Evolutionary conservation across 2,113 vertebrate species (phyloP).

Genomic region (Psittacara wagleri): DNA sequence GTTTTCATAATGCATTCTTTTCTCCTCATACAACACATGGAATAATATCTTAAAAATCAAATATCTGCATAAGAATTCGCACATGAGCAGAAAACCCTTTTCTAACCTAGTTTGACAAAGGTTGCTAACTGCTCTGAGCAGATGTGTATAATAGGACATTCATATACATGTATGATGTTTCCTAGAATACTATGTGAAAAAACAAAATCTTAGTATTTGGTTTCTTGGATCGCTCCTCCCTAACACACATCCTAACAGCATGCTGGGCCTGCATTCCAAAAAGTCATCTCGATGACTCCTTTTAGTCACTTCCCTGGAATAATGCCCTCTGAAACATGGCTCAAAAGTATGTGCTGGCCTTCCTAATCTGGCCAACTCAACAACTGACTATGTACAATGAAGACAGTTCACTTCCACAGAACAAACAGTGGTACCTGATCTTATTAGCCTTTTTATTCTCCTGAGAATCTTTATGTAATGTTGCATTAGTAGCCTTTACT

Average conservation of each 20-base stretch:
- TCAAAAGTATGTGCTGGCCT: accelerated
- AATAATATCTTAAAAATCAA: background rate
- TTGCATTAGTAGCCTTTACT: constrained; percentile 58
- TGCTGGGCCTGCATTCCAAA: background rate
- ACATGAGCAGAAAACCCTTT: background rate
- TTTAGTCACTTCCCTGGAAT: background rate
- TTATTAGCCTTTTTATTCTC: constrained; percentile 2
- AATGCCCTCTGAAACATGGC: accelerated
- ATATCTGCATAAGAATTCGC: background rate
- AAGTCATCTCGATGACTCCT: background rate
- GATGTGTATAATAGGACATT: accelerated
- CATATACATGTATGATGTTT: background rate
- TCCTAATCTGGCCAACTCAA: background rate
- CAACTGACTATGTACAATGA: background rate
- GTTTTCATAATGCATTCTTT: background rate
- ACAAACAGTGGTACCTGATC: constrained; percentile 18
- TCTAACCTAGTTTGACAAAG: background rate
- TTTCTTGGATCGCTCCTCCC: background rate
- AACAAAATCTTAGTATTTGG: background rate
- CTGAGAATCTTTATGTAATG: constrained; percentile 60
- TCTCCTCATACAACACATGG: background rate
- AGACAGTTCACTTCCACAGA: constrained; percentile 9
- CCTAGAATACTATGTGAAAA: background rate
- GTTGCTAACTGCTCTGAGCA: background rate
- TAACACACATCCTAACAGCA: background rate